A percentile compares a stretch with the other conserved stretches of the same genome.
phyloP scores from a whole-genome alignment of 1,140 invertebrate genomes.

The Ptiloglossa arizonensis region DNA sequence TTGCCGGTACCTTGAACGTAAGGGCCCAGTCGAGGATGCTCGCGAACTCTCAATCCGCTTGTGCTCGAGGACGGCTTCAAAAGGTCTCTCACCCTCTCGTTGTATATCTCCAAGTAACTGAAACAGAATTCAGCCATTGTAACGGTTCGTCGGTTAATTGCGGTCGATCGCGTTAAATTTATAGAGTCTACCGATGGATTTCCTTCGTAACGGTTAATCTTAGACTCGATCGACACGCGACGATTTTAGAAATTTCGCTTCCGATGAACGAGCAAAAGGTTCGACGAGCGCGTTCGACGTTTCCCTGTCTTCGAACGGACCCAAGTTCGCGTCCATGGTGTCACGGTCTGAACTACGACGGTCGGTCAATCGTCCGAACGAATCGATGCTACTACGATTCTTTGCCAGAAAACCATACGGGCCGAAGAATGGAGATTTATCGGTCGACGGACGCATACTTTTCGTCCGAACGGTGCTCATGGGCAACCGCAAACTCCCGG shows the following conservation, averaged over 20 bases:
- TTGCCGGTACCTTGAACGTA: slow-evolving; percentile 90
- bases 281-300: too few species aligned
- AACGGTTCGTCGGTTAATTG: not conserved
- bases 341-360: too few species aligned
- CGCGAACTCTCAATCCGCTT: slow-evolving; percentile 89
- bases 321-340: not conserved
- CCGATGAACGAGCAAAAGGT: too few species aligned
- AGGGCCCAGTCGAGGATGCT: slow-evolving; percentile 93
- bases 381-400: not conserved
- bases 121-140: slow-evolving; percentile 62
- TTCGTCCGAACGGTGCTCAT: slow-evolving; percentile 4
- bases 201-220: not conserved
- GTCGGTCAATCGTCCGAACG: not conserved
- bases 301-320: not conserved
- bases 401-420: not conserved
- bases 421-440: slow-evolving; percentile 1
- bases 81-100: slow-evolving; percentile 91
- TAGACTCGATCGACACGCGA: too few species aligned
- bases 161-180: slow-evolving; percentile 36
- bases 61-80: slow-evolving; percentile 83
- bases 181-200: not conserved
- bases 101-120: slow-evolving; percentile 93
- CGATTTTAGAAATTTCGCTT: too few species aligned
- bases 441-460: not conserved
- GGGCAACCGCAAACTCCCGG: slow-evolving; percentile 39